Conservation (phyloP, 2,113 vertebrate species). For the Callipepla californica region DNA sequence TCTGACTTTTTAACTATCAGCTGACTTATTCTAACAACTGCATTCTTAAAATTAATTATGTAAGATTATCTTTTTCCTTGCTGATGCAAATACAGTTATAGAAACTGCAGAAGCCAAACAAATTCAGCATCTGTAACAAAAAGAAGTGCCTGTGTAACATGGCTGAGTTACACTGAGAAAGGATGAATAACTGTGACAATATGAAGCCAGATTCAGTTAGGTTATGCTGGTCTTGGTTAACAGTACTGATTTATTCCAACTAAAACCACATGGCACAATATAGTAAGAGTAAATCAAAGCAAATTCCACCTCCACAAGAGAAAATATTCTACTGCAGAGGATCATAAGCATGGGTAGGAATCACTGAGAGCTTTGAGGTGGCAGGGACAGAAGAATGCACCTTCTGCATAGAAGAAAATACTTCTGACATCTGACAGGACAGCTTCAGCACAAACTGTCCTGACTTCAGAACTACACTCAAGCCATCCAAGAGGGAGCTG, state of each 20-base stretch:
- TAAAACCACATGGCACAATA: not conserved
- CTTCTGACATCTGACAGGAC: not conserved
- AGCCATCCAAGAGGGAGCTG: not conserved
- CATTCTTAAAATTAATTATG: not conserved
- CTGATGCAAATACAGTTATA: not conserved
- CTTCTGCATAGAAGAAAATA: not conserved
- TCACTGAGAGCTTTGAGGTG: not conserved
- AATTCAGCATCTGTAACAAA: not conserved
- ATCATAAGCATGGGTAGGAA: not conserved
- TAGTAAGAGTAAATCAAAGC: not conserved
- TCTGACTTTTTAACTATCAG: not conserved
- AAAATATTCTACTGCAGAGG: not conserved
- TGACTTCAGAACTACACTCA: not conserved
- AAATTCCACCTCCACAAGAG: not conserved
- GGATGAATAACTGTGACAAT: not conserved
- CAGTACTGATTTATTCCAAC: not conserved
- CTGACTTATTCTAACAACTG: not conserved
- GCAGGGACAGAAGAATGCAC: not conserved
- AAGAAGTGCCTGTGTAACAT: not conserved
- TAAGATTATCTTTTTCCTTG: not conserved
- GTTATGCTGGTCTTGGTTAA: not conserved
- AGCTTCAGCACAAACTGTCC: not conserved
- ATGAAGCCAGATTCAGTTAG: not conserved
- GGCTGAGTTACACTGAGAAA: not conserved
- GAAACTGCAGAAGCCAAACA: not conserved